Evolutionary conservation across 2,797 vertebrate genomes (phyloP), one percentile per base, ranked within the genome.

Genomic region (Helarctos malayanus): DNA sequence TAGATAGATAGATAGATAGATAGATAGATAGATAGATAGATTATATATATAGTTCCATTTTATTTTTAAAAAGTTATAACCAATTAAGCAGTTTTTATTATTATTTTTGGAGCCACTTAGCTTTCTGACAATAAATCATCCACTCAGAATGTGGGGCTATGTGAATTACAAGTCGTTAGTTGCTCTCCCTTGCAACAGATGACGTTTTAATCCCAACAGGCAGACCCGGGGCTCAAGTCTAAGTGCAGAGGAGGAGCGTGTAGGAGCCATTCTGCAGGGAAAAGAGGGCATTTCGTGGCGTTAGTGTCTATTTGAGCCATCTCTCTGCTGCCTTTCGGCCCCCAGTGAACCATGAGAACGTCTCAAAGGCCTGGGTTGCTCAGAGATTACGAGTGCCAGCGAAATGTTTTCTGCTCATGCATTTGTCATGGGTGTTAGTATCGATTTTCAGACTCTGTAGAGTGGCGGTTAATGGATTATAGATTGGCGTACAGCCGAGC

Each of bases 11-110:
- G 41, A 41, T 41, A 41, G 41, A 41, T 41, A 41, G 41, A 41
- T 41, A 41, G 41, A 41, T 41, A 41, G 41, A 41, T 41, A 41
- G 41, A 41, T 41, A 41, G 41, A 41, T 41, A 41, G 41, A 41
- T 41, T 41, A 41, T 99, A 99, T 99, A 99, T 99, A 99, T 99
- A 99, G 99, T 99, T 99, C 99, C 99, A 0, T 35, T 45, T 63
- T 23, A 19, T 52, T 61, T 82, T 61, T 2, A 69, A 68, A 68
- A 68, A 78, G 52, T 80, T 73, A 27, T 61, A 59, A 32, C 68
- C 69, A 68, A 3, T 41, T 47, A 65, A 71, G 85, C 32, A 12
- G 0, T 45, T 63, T 54, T 15, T 7, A 21, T 65, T 29, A 68
- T 23, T 68, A 21, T 29, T 61, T 61, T 92, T 49, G 73, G 78